A percentile compares a stretch with the other conserved stretches of the same genome.
Conservation (phyloP, 1,140 invertebrate species). For the Melanaphis sacchari region DNA sequence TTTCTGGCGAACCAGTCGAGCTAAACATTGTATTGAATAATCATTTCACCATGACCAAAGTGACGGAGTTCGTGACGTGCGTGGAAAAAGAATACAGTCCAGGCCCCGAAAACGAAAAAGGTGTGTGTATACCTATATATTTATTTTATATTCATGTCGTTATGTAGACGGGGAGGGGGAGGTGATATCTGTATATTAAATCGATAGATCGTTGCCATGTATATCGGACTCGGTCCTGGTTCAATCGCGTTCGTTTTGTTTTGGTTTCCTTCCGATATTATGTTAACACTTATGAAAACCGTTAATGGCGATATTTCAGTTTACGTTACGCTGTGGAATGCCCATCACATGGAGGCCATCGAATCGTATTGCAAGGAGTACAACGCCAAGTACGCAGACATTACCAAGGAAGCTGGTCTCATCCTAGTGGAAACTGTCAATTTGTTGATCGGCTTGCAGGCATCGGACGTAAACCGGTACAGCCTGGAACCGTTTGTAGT, state of each 20-base stretch:
- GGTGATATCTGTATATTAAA: background rate
- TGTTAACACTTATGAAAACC: background rate
- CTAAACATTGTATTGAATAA: conserved; percentile 63
- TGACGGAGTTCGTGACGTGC: conserved; percentile 80
- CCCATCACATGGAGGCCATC: conserved; percentile 72
- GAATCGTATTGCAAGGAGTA: conserved; percentile 61
- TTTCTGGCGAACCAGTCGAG: conserved; percentile 65
- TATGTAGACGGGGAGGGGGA: background rate
- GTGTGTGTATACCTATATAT: conserved; percentile 65
- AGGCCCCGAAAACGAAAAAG: conserved; percentile 64
- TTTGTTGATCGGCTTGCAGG: conserved; percentile 82
- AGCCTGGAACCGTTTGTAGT: conserved; percentile 41
- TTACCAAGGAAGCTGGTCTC: conserved; percentile 69
- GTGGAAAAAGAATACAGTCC: conserved; percentile 72
- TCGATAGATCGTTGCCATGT: background rate
- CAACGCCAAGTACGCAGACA: conserved; percentile 62
- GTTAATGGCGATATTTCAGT: conserved; percentile 65
- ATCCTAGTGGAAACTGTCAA: conserved; percentile 82
- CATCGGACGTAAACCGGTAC: conserved; percentile 75
- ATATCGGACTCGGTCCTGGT: background rate
- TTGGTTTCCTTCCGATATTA: background rate
- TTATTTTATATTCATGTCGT: background rate
- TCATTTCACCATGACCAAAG: conserved; percentile 72
- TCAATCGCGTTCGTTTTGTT: background rate
- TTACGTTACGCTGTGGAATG: conserved; percentile 76